phyloP scores from a whole-genome alignment of 2,888 invertebrate genomes.

The Harpagoxenus sublaevis region DNA sequence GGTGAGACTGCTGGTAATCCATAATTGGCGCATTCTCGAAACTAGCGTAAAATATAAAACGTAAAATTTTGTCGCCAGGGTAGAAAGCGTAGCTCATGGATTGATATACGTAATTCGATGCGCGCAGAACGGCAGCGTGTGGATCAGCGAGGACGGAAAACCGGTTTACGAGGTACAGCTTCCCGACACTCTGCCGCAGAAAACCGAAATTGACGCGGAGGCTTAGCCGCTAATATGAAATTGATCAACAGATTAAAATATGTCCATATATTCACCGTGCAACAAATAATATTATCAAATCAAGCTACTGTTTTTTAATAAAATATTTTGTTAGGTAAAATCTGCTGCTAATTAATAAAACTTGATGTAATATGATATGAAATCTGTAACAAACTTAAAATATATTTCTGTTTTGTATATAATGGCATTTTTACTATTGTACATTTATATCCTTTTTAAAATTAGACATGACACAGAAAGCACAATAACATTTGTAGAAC shows the following conservation, averaged over 20 bases:
- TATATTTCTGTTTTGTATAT: background rate
- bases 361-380: background rate
- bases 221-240: background rate
- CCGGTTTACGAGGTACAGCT: conserved; percentile 83
- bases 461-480: background rate
- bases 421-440: background rate
- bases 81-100: conserved; percentile 81
- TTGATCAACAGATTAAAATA: background rate
- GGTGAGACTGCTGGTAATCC: conserved; percentile 59
- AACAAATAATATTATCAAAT: background rate
- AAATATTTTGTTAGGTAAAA: background rate
- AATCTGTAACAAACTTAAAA: background rate
- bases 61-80: conserved; percentile 72
- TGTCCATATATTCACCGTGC: background rate
- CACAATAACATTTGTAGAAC: background rate
- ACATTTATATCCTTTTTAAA: background rate
- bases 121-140: conserved; percentile 83
- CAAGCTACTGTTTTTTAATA: background rate
- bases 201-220: conserved; percentile 31
- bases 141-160: conserved; percentile 83
- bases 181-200: conserved; percentile 78
- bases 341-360: background rate
- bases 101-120: conserved; percentile 82
- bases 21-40: background rate
- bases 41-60: background rate